Evolutionary conservation across 1,140 invertebrate genomes (phyloP).

Genomic region (Drosophila hydei): DNA sequence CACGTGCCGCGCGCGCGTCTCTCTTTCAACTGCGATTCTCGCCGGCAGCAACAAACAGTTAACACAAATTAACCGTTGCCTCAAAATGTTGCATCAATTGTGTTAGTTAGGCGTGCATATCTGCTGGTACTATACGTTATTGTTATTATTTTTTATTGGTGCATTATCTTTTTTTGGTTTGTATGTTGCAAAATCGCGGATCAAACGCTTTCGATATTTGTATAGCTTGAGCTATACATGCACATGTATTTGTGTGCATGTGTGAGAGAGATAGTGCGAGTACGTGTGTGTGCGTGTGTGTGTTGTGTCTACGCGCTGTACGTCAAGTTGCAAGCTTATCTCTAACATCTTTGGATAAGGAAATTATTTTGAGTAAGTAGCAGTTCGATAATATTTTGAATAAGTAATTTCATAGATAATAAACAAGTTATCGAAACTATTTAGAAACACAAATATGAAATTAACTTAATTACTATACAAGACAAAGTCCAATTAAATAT

Average conservation of each 20-base stretch:
- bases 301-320: not conserved
- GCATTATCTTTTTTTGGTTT: not conserved
- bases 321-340: not conserved
- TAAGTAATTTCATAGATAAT: not conserved
- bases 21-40: conserved; percentile 9
- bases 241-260: not conserved
- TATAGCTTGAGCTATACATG: not conserved
- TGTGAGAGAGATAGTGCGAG: not conserved
- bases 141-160: conserved; percentile 11
- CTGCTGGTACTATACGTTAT: conserved; percentile 2
- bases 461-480: too few relatives aligned
- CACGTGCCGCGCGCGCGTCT: conserved; percentile 58
- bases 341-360: conserved; percentile 1
- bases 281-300: not conserved
- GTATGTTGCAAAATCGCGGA: not conserved
- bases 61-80: conserved; percentile 14
- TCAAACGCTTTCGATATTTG: conserved; percentile 6
- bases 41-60: conserved; percentile 8
- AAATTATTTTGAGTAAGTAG: conserved; percentile 3
- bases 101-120: conserved; percentile 7
- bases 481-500: too few relatives aligned
- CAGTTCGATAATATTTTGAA: not conserved
- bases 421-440: too few relatives aligned
- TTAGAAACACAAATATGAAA: too few relatives aligned
- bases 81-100: conserved; percentile 22